phyloP scores from a whole-genome alignment of 2,888 invertebrate species.

The Mycalesis mineus region DNA sequence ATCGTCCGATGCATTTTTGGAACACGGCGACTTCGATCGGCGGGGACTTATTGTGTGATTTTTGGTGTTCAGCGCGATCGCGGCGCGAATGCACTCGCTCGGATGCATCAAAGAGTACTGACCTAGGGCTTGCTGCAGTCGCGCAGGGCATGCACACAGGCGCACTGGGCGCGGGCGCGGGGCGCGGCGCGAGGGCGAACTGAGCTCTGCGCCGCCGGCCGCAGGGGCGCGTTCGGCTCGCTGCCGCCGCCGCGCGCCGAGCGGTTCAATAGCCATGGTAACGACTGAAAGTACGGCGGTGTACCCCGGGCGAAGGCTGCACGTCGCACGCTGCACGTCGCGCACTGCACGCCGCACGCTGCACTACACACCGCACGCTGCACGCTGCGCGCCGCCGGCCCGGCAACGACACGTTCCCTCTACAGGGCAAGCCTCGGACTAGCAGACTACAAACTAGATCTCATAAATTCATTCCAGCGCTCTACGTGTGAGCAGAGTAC shows the following conservation, averaged over 20 bases:
- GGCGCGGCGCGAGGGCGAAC: not conserved
- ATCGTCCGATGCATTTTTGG: constrained; percentile 20
- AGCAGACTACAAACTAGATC: no score
- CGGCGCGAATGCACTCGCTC: constrained; percentile 39
- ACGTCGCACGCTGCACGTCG: not conserved
- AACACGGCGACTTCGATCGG: constrained; percentile 21
- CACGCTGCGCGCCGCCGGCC: no score
- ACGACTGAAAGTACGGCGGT: constrained; percentile 29
- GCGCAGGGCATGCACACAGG: constrained; percentile 42
- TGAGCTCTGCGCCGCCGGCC: constrained; percentile 9
- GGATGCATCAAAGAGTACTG: constrained; percentile 46
- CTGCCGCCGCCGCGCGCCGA: constrained; percentile 15
- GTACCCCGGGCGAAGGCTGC: not conserved
- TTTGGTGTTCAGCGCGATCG: constrained; percentile 30
- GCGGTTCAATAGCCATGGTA: constrained; percentile 33
- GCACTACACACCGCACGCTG: no score
- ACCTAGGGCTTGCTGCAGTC: constrained; percentile 47
- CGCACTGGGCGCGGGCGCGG: constrained; percentile 24
- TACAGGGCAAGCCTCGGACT: no score
- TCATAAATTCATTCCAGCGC: no score
- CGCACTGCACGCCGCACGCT: not conserved
- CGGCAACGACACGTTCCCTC: no score
- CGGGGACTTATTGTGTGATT: constrained; percentile 30
- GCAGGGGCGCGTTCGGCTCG: constrained; percentile 12
- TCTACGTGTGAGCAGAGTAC: no score